Percentiles rank a stretch among this genome's conserved stretches.
These are phyloP conservation scores for Xenentodon cancila DNA, from an alignment of 2,797 vertebrate genomes.

Conservation along the genomic window DNA sequence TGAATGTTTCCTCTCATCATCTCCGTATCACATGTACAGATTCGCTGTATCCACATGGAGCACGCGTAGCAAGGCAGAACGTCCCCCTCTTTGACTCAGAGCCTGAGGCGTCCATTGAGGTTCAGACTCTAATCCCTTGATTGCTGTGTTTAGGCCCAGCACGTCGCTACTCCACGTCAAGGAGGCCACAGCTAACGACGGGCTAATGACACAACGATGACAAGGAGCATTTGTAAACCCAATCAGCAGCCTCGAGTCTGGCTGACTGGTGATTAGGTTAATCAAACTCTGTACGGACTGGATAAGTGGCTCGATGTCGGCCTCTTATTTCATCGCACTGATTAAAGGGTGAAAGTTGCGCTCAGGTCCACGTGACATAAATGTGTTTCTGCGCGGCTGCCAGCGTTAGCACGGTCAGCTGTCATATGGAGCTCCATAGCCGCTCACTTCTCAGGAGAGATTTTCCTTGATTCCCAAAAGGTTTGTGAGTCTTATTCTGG, in stretches of 20 bases:
- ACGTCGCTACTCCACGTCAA: conserved; percentile 73
- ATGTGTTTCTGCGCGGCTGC: conserved; percentile 53
- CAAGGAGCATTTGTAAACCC: conserved; percentile 78
- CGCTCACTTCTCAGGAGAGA: not conserved
- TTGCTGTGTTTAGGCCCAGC: conserved; percentile 78
- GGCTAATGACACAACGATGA: conserved; percentile 78
- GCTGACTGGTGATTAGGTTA: conserved; percentile 74
- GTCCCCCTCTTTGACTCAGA: conserved; percentile 62
- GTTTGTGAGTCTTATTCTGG: not conserved
- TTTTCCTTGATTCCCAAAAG: not conserved
- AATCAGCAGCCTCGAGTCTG: conserved; percentile 71
- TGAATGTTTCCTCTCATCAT: conserved; percentile 77
- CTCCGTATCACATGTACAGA: conserved; percentile 56
- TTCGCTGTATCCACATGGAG: conserved; percentile 55
- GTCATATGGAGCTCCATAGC: not conserved
- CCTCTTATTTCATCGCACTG: conserved; percentile 69
- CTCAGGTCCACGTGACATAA: conserved; percentile 45
- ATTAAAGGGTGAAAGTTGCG: conserved; percentile 72
- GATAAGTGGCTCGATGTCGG: conserved; percentile 67
- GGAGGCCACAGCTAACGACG: conserved; percentile 70
- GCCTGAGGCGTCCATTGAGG: conserved; percentile 63
- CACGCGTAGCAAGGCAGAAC: conserved; percentile 45
- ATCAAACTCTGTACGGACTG: conserved; percentile 71
- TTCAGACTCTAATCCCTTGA: conserved; percentile 77
- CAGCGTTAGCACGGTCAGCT: conserved; percentile 40